Evolutionary conservation across 2,888 invertebrate genomes (phyloP), one percentile per base, ranked within the genome.

Genomic region (Margaritifera margaritifera): DNA sequence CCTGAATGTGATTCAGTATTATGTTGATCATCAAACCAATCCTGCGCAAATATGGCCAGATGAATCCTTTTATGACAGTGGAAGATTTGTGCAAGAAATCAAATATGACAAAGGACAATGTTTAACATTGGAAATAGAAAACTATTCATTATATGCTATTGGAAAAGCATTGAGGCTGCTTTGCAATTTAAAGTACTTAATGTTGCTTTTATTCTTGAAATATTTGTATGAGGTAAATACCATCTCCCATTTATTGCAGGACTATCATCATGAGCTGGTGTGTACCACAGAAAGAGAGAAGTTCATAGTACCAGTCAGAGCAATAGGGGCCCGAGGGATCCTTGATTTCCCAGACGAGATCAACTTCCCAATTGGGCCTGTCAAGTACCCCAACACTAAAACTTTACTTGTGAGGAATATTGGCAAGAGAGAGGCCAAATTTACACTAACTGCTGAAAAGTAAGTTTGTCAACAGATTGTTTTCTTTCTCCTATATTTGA

Each of bases 301-400:
- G 85, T 91, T 89, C 73, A 80, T 89, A n/a, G 87, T 90, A 5
- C 90, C 90, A 4, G 86, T 90, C 15, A 75, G 83, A 90, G 93
- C 91, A 6, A 89, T 93, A 58, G 92, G 92, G 31, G 91, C 92
- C 2, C 86, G 93, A 73, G 92, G 92, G 1, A 83, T 93, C 20
- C 86, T 93, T 6, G 92, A 92, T 81, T 91, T 93, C 73, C 93
- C 93, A 0, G 93, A 93, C 87, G 82, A 87, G 22, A 90, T 93
- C 31, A 86, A 88, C 55, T 85, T 93, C 72, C 91, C 91, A 18
- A 84, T 88, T 24, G 91, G 91, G n/a, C 91, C 92, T 1, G 91
- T 93, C 2, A 92, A 92, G 81, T 90, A 92, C 60, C 63, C 87
- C 8, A 90, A 90, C 5, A 88, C 90, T 57, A 91, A 91, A 78